These are phyloP conservation scores for Actinopyga echinites DNA, from an alignment of 53 echinoderm and acorn worm genomes.

Conservation along the genomic window DNA sequence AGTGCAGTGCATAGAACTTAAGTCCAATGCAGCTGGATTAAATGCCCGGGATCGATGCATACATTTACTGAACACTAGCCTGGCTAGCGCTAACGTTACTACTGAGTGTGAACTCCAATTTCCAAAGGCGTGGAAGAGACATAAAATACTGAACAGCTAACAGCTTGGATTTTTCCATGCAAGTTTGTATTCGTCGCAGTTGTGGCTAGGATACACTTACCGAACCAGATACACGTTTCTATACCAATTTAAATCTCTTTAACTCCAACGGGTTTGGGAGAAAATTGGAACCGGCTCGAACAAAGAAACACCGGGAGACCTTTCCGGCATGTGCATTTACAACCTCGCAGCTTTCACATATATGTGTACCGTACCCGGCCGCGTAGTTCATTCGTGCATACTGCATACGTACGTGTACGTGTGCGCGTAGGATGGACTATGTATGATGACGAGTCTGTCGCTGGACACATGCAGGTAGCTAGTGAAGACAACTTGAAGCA, in stretches of 20 bases:
- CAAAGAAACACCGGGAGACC: slow-evolving; percentile 19
- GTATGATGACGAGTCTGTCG: no score
- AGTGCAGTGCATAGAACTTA: no score
- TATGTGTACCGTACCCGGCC: neutral
- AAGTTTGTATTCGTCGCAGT: neutral
- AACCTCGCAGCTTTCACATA: neutral
- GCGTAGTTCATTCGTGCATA: neutral
- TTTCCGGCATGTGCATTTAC: slow-evolving; percentile 12
- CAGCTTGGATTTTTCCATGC: neutral
- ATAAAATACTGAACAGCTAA: neutral
- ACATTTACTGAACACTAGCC: slow-evolving; percentile 4
- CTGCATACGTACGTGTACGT: no score
- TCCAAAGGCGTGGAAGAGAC: slow-evolving; percentile 15
- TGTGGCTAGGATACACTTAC: slow-evolving; percentile 6
- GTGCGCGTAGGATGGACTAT: no score
- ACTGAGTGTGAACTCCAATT: no score
- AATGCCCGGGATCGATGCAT: slow-evolving; percentile 32
- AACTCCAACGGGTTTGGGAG: neutral
- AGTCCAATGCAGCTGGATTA: slow-evolving; percentile 6
- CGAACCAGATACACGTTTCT: neutral
- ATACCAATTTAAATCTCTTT: slow-evolving; percentile 1
- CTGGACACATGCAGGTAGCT: no score
- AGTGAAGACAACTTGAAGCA: neutral
- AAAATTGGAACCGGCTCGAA: slow-evolving; percentile 17
- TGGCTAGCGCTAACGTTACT: no score